phyloP scores from a whole-genome alignment of 2,797 vertebrate species.

The Heliangelus exortis region DNA sequence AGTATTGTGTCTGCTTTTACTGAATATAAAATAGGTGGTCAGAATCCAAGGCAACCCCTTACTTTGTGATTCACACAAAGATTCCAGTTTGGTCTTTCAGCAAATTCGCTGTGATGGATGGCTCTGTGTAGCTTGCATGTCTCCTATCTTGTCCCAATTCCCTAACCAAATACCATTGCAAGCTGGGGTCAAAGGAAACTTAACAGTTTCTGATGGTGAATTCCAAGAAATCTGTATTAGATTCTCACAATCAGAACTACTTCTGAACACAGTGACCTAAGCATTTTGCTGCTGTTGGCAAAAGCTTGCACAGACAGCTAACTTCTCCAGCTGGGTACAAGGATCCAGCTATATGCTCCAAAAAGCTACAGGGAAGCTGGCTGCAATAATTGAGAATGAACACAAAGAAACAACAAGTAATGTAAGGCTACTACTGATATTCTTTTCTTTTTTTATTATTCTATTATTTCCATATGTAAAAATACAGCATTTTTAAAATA shows the following conservation, averaged over 20 bases:
- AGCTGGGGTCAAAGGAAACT: not conserved
- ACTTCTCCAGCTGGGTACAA: not conserved
- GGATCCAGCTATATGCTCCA: not conserved
- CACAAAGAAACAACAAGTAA: not conserved
- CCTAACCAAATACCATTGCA: not conserved
- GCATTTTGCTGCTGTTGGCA: not conserved
- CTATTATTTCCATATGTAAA: not conserved
- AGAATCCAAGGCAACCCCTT: not conserved
- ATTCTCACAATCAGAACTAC: not conserved
- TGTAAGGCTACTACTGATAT: not conserved
- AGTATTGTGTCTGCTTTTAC: not conserved
- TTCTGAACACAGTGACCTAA: not conserved
- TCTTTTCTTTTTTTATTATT: not conserved
- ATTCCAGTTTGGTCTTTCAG: not conserved
- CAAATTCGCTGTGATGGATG: not conserved
- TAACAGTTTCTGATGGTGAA: not conserved
- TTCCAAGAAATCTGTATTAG: not conserved
- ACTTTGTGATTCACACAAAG: not conserved
- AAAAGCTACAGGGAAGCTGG: not conserved
- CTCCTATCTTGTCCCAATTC: not conserved
- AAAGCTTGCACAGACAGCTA: not conserved
- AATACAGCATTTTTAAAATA: not conserved
- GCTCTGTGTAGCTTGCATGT: not conserved
- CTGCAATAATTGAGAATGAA: not conserved
- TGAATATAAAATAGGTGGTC: not conserved